Conservation (phyloP, 2,797 vertebrate genomes). For the Sebastes vulpes region DNA sequence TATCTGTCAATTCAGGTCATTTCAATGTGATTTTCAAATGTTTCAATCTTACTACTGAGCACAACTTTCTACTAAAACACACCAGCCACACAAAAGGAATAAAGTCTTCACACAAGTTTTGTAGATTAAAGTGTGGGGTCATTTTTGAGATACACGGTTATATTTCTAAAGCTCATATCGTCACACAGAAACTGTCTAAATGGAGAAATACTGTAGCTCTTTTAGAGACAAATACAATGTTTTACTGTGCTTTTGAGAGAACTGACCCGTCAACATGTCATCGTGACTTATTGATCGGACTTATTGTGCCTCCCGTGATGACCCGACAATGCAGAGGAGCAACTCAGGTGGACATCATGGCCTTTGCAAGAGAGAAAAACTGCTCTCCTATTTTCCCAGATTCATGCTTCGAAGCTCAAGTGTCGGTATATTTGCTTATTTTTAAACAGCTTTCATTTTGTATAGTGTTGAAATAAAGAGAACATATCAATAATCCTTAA, state of each 20-base stretch:
- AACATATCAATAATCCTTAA: not conserved
- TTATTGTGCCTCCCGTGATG: not conserved
- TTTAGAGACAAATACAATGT: not conserved
- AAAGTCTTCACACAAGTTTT: not conserved
- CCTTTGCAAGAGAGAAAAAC: too few relatives aligned
- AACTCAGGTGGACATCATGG: not conserved
- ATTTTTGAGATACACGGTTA: not conserved
- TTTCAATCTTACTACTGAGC: not conserved
- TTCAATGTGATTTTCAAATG: not conserved
- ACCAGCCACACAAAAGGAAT: not conserved
- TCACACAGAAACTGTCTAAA: not conserved
- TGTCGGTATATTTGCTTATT: not conserved
- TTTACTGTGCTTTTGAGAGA: not conserved
- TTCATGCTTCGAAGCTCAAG: not conserved
- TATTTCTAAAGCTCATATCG: not conserved
- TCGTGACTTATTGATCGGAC: not conserved
- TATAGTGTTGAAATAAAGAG: not conserved
- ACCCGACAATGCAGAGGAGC: not conserved
- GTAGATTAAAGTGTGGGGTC: not conserved
- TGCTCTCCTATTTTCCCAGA: not conserved
- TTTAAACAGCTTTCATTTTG: not conserved
- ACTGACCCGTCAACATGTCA: not conserved
- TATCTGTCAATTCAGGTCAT: not conserved
- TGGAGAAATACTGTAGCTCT: not conserved
- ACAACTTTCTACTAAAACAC: not conserved